These are phyloP conservation scores for Distichodus sexfasciatus DNA, from an alignment of 2,797 vertebrate species.

Conservation along the genomic window DNA sequence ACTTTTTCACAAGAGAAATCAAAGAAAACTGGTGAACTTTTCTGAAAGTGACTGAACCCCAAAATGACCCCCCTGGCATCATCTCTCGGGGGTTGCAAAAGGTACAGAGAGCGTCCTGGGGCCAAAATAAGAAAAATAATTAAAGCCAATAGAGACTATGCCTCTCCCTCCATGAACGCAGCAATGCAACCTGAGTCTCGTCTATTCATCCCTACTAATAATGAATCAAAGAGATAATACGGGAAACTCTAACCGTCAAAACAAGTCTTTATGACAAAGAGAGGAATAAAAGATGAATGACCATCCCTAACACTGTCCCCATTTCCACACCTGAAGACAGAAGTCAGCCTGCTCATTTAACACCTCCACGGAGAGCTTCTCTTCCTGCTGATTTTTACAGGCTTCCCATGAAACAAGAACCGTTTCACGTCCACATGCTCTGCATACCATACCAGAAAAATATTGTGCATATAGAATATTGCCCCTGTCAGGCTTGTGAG, in stretches of 20 bases:
- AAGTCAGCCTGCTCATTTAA: conserved; percentile 4
- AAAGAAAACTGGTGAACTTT: background rate
- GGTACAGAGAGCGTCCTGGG: conserved; percentile 12
- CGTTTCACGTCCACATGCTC: background rate
- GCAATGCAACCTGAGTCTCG: conserved; percentile 40
- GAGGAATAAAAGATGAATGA: conserved; percentile 22
- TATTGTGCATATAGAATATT: background rate
- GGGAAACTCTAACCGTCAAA: conserved; percentile 27
- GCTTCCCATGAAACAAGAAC: background rate
- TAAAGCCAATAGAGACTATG: too few relatives aligned
- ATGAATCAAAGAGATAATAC: conserved; percentile 34
- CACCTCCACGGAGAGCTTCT: background rate
- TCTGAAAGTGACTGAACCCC: background rate
- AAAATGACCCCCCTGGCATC: conserved; percentile 1
- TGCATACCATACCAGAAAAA: background rate
- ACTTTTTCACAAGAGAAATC: too few relatives aligned
- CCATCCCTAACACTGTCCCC: conserved; percentile 36
- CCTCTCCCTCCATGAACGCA: conserved; percentile 25
- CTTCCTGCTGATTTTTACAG: background rate
- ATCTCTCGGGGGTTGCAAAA: background rate
- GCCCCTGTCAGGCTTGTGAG: too few relatives aligned
- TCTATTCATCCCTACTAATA: conserved; percentile 32
- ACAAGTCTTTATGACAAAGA: conserved; percentile 34
- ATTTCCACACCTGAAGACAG: conserved; percentile 46
- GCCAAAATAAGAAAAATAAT: too few relatives aligned